Conservation (phyloP, 2,888 invertebrate genomes). For the Ophion obscuratus region DNA sequence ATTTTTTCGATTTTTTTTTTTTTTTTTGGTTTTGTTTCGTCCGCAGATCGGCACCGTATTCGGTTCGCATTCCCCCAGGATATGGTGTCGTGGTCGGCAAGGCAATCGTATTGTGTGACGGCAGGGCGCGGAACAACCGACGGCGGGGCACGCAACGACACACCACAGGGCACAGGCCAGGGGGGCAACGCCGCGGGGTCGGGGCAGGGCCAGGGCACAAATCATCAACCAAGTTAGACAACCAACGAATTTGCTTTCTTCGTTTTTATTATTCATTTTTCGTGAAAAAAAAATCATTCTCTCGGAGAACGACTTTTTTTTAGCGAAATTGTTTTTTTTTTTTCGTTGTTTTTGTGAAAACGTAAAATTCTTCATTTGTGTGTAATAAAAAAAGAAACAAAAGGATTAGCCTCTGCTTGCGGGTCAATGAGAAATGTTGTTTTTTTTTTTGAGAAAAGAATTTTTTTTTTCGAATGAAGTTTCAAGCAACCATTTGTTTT, state of each 20-base stretch:
- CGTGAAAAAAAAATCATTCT: slow-evolving; percentile 33
- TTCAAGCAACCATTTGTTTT: too few relatives aligned
- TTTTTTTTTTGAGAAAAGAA: too few relatives aligned
- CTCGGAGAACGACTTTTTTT: slow-evolving; percentile 1
- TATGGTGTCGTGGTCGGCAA: slow-evolving; percentile 73
- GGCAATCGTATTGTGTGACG: slow-evolving; percentile 76
- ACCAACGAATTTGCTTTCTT: slow-evolving; percentile 69
- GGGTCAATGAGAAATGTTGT: too few relatives aligned
- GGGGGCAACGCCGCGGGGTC: slow-evolving; percentile 82
- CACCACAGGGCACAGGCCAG: slow-evolving; percentile 69
- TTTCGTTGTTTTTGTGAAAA: slow-evolving; percentile 26
- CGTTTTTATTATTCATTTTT: slow-evolving; percentile 34
- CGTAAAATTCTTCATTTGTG: slow-evolving; percentile 2
- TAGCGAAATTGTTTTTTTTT: slow-evolving; percentile 13
- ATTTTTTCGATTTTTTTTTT: too few relatives aligned
- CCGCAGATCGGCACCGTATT: slow-evolving; percentile 40
- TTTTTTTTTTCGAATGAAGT: too few relatives aligned
- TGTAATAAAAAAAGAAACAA: neutral
- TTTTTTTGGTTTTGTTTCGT: slow-evolving; percentile 23
- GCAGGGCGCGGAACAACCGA: slow-evolving; percentile 76
- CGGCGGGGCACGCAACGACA: slow-evolving; percentile 72
- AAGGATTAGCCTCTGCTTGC: neutral
- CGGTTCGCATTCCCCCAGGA: slow-evolving; percentile 43
- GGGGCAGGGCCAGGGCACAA: slow-evolving; percentile 85
- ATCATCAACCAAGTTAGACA: slow-evolving; percentile 84